Base-by-base conservation (phyloP, 1,140 invertebrate species). In the Zaprionus davidi region DNA sequence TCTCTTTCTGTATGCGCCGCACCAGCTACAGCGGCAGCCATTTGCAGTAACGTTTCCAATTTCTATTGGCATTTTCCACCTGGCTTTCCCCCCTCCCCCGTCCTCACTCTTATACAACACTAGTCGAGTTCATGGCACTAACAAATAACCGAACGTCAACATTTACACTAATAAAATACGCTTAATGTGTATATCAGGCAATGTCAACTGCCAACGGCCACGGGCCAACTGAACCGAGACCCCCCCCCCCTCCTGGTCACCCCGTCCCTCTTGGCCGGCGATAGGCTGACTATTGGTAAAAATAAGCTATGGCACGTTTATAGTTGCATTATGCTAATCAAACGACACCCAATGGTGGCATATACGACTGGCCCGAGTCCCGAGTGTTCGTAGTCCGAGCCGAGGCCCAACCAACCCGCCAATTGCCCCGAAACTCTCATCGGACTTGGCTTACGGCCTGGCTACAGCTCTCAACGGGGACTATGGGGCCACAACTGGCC, bases 251-350 rank as follows among this genome's bases (percentile, higher is more conserved):
- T n/a, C 57, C 12, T 12, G 5, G 28, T 17, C 36, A 20, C 1
- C 28, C 38, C 41, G 20, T 17, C 24, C 9, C 41, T 17, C 13
- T 15, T 12, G 12, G 2, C 31, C 15, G 22, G 7, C 22, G 7
- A 68, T 72, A 53, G 67, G 59, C 68, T 60, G 34, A 62, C 55
- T 76, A 76, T 76, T 76, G 73, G 73, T 76, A 76, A 76, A 76
- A 76, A 76, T 84, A 76, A 90, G 85, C 84, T 80, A 81, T 84
- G 69, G 59, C 85, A 88, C 84, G 73, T 90, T 90, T 90, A 88
- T 88, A 88, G 85, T 88, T 88, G 84, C 84, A 88, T 88, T 88
- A 88, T 88, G 84, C 84, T 88, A 88, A 88, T 88, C 85, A 88
- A 88, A 88, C 84, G 84, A 88, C 84, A 88, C 84, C 84, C 84